phyloP scores from a whole-genome alignment of 1,140 invertebrate species.

The Antheraea pernyi region DNA sequence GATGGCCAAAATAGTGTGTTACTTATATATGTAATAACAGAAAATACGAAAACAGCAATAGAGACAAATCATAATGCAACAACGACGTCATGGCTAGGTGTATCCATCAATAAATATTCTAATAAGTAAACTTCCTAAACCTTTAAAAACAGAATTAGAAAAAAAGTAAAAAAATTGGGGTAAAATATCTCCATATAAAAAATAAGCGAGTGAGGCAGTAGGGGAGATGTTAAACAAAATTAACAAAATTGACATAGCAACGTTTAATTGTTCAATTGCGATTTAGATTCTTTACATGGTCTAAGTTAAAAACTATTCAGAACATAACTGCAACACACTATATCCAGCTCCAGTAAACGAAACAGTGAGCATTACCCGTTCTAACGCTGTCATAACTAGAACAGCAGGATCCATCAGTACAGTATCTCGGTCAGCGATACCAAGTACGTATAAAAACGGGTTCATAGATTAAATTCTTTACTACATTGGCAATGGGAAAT shows the following conservation, averaged over 20 bases:
- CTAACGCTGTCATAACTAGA: background rate
- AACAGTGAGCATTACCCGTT: background rate
- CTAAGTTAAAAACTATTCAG: background rate
- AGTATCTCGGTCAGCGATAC: no score
- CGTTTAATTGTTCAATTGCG: no score
- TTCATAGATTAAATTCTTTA: no score
- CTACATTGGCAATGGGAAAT: no score
- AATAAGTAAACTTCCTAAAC: background rate
- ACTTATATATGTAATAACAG: background rate
- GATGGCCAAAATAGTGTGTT: no score
- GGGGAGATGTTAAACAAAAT: no score
- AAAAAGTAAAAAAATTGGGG: no score
- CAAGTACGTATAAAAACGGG: no score
- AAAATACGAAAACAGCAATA: background rate
- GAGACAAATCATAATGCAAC: background rate
- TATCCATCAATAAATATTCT: background rate
- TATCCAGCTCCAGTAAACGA: background rate
- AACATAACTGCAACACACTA: background rate
- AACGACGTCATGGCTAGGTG: background rate
- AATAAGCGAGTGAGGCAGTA: no score
- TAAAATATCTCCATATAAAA: no score
- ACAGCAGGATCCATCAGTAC: background rate
- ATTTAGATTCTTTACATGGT: no score
- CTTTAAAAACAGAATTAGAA: background rate
- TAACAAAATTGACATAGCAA: no score